Base-by-base conservation (phyloP, 2,113 vertebrate species). In the Nothobranchius furzeri region DNA sequence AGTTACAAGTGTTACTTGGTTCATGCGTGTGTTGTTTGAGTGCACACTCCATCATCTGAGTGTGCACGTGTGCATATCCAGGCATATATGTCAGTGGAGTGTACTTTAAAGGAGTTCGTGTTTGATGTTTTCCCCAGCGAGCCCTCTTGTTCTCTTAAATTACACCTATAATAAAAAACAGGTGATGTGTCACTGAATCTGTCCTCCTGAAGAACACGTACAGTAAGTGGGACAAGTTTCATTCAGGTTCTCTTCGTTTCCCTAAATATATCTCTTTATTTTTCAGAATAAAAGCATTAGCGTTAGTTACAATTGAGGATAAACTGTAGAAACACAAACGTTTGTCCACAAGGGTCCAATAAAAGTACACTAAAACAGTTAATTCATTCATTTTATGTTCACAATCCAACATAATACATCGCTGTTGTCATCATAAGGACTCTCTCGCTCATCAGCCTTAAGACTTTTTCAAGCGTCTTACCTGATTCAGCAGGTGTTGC, bases 1-100 rank as follows among this genome's bases (percentile, higher is more conserved):
- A 77, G 85, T 87, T 89, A 86, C 85, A 85, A 83, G 79, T 89
- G 86, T 90, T 85, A 72, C 68, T 69, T 49, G 20, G 82, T 85
- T 85, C 82, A 81, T 64, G 68, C 52, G 57, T 68, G 48, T 60
- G 37, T 70, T 69, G 66, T 13, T n/a, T 8, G 3, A 36, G 64
- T 52, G 53, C 47, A 17, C 48, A 30, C 63, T 64, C 50, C 43
- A 14, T 50, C 51, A 37, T 60, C 46, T 47, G 15, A 24, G 35
- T 65, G 54, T 61, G 50, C 64, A 43, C 61, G 60, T 64, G 12
- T 57, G 37, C 43, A 47, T 54, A 48, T 75, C 67, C 68, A 61
- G 54, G 53, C 64, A 25, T 80, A 63, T 50, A 7, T 76, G 60
- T 48, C 60, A 42, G 56, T 59, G 54, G 54, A 62, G 57, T 64